Evolutionary conservation across 2,113 vertebrate genomes (phyloP).

Genomic region (Erythrocercus mccallii): DNA sequence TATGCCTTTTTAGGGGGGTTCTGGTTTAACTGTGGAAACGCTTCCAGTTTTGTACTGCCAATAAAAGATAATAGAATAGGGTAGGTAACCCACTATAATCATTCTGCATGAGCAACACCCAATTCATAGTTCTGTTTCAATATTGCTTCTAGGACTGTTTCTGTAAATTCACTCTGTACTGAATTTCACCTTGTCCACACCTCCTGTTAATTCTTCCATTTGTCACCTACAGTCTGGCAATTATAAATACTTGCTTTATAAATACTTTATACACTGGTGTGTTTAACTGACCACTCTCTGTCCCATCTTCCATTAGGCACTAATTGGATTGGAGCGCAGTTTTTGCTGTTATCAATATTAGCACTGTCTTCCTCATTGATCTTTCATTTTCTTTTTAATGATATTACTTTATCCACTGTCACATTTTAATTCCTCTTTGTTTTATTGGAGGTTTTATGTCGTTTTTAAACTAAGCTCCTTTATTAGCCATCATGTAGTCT

Average conservation of each 20-base stretch:
- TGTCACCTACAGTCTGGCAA: neutral
- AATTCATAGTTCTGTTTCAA: neutral
- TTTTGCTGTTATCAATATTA: neutral
- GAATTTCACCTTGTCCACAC: neutral
- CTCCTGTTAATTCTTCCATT: neutral
- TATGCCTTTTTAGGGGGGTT: neutral
- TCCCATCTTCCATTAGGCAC: neutral
- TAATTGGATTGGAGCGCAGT: neutral
- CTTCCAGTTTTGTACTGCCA: neutral
- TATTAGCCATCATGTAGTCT: neutral
- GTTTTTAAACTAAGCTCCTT: neutral
- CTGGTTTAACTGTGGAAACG: neutral
- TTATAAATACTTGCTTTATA: neutral
- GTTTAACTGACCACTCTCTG: neutral
- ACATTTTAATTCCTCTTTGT: neutral
- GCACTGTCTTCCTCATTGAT: neutral
- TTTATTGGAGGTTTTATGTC: neutral
- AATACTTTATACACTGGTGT: neutral
- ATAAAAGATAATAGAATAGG: neutral
- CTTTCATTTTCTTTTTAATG: conserved; percentile 3
- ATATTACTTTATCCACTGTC: neutral
- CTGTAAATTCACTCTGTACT: neutral
- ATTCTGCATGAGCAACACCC: neutral
- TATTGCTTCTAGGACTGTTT: neutral
- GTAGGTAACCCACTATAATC: neutral